Conservation (phyloP, 2,888 invertebrate genomes). For the Drosophila villosipedis region DNA sequence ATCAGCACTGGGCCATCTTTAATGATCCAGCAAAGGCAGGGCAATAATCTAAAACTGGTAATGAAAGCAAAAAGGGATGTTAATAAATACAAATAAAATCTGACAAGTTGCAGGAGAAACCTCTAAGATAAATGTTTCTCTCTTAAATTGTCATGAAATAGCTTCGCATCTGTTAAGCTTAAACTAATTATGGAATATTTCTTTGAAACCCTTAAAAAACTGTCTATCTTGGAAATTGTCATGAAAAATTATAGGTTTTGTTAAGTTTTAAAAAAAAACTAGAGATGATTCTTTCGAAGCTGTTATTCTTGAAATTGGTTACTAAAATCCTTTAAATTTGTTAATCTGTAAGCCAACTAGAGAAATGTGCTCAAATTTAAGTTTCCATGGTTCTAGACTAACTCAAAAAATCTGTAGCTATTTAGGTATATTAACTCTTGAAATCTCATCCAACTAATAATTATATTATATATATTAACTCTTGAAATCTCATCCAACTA, state of each 20-base stretch:
- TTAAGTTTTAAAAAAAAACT: not conserved
- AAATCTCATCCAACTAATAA: not conserved
- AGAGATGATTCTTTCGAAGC: too few species aligned
- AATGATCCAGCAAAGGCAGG: slow-evolving; percentile 14
- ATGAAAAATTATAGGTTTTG: not conserved
- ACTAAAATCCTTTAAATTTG: not conserved
- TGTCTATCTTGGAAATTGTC: not conserved
- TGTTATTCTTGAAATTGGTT: not conserved
- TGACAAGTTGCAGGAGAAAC: not conserved
- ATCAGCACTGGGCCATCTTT: slow-evolving; percentile 34
- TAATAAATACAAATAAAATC: not conserved
- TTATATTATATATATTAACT: not conserved
- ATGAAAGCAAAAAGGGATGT: not conserved
- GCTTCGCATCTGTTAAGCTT: not conserved
- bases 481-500: not conserved
- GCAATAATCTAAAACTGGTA: not conserved
- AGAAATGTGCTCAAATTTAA: not conserved
- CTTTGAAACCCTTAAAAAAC: not conserved
- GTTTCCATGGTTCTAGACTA: not conserved
- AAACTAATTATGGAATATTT: not conserved
- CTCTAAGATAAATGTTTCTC: not conserved
- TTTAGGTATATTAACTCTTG: not conserved
- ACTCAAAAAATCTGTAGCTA: not conserved
- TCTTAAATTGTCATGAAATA: not conserved
- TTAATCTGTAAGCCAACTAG: not conserved